phyloP scores from a whole-genome alignment of 2,888 invertebrate genomes.

The Cephus sareptanus region DNA sequence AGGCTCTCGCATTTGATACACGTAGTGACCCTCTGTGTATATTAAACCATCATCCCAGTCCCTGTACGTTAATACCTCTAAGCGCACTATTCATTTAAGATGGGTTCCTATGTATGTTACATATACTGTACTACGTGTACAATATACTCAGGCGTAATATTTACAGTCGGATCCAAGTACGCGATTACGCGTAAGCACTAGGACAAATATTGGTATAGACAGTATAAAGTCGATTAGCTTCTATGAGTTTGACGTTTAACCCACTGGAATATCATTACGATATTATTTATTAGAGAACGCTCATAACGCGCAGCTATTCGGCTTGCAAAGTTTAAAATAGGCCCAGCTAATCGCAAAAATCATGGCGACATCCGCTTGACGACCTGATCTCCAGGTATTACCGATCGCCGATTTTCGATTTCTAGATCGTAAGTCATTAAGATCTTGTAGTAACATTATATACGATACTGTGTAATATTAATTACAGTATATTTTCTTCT shows the following conservation, averaged over 20 bases:
- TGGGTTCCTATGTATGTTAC: neutral
- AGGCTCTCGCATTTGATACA: neutral
- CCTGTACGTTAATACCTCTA: neutral
- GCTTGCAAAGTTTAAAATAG: neutral
- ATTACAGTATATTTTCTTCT: neutral
- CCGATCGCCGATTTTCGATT: neutral
- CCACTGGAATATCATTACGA: neutral
- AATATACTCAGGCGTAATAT: too few species aligned
- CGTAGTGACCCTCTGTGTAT: neutral
- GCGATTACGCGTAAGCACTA: too few species aligned
- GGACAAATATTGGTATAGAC: neutral
- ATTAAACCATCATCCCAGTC: neutral
- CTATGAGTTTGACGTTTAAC: neutral
- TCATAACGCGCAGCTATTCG: neutral
- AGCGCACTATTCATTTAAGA: neutral
- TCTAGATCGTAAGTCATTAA: neutral
- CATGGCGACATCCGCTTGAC: neutral
- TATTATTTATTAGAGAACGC: neutral
- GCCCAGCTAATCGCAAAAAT: neutral
- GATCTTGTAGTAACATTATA: neutral
- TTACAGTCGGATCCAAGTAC: too few species aligned
- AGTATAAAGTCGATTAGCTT: neutral
- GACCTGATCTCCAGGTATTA: neutral
- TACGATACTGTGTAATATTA: neutral
- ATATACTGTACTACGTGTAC: too few species aligned